Conservation (phyloP, 2,113 vertebrate genomes). For the Oncorhynchus nerka region DNA sequence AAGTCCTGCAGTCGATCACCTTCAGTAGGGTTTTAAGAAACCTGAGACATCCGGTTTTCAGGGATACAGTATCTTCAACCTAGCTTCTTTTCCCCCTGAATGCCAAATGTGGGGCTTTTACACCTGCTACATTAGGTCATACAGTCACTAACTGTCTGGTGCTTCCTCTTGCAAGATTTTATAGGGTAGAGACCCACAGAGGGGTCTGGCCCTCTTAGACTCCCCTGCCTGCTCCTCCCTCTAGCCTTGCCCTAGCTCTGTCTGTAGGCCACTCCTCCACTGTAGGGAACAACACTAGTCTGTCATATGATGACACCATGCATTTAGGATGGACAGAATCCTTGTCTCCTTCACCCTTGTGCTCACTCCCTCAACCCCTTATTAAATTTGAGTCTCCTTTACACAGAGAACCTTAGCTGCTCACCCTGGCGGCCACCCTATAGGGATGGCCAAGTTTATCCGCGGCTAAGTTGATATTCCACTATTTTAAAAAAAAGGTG, state of each 20-base stretch:
- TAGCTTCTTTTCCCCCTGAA: too few relatives aligned
- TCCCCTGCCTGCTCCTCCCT: conserved; percentile 21
- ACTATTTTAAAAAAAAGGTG: too few relatives aligned
- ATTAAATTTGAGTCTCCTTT: neutral
- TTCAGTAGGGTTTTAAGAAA: too few relatives aligned
- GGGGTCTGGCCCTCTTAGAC: neutral
- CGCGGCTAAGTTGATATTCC: too few relatives aligned
- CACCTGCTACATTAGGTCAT: neutral
- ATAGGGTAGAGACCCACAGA: conserved; percentile 33
- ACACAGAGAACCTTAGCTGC: neutral
- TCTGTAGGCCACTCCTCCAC: neutral
- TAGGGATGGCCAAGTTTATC: too few relatives aligned
- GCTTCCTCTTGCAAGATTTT: conserved; percentile 20
- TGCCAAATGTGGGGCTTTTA: too few relatives aligned
- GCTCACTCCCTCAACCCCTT: neutral
- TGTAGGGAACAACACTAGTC: neutral
- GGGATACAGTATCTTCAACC: too few relatives aligned
- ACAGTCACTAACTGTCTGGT: conserved; percentile 14
- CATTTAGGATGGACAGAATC: neutral
- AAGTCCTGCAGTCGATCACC: conserved; percentile 6
- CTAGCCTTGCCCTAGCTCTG: neutral
- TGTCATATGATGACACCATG: neutral
- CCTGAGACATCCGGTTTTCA: too few relatives aligned
- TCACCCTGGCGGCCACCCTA: neutral
- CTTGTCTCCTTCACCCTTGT: neutral